Conservation (phyloP, 2,113 vertebrate species). For the Apeltes quadracus region DNA sequence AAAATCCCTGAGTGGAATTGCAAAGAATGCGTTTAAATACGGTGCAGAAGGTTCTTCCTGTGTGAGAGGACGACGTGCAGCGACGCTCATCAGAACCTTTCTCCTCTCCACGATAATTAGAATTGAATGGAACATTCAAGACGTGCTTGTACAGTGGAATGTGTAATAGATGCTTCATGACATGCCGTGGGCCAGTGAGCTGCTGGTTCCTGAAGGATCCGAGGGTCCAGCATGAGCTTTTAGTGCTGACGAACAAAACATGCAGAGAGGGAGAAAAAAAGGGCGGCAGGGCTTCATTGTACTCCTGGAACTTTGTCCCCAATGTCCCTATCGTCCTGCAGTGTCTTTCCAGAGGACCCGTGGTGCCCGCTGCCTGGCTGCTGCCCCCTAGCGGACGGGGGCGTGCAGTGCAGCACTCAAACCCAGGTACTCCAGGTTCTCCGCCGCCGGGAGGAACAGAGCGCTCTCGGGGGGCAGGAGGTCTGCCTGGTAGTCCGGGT, state of each 20-base stretch:
- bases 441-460: conserved; percentile 80
- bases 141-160: too few species aligned
- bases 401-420: conserved; percentile 68
- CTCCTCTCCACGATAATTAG: background rate
- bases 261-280: background rate
- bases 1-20: too few species aligned
- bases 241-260: background rate
- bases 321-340: background rate
- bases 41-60: background rate
- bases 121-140: background rate
- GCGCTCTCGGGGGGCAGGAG: conserved; percentile 79
- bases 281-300: background rate
- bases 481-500: conserved; percentile 90
- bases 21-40: background rate
- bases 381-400: conserved; percentile 58
- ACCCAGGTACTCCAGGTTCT: conserved; percentile 88
- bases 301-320: background rate
- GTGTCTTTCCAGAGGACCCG: background rate
- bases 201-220: background rate
- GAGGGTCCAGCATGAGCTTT: background rate
- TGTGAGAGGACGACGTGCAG: too few species aligned
- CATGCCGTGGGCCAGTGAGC: background rate
- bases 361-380: background rate
- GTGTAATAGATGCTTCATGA: background rate
- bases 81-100: too few species aligned